Evolutionary conservation across 2,113 vertebrate genomes (phyloP).

Genomic region (Odontophorus gujanensis): DNA sequence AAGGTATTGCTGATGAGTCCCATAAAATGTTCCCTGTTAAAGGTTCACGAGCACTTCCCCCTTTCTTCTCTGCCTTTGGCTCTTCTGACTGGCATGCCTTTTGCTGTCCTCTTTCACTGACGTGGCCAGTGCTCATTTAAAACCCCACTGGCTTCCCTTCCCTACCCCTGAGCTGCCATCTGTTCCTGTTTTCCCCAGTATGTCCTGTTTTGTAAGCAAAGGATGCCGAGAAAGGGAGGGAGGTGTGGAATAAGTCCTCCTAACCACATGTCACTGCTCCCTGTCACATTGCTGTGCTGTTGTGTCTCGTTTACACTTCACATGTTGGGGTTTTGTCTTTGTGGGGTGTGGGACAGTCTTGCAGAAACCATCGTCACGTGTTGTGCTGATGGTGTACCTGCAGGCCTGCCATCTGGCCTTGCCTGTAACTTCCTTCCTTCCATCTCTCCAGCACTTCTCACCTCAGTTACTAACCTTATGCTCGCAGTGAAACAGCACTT

Average conservation of each 20-base stretch:
- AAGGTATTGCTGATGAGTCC: neutral
- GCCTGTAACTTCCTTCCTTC: neutral
- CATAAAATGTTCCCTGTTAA: neutral
- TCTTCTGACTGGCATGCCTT: neutral
- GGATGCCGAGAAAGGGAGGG: neutral
- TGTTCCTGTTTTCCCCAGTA: neutral
- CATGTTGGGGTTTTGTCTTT: neutral
- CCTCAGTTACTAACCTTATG: slow-evolving; percentile 54
- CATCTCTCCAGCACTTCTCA: neutral
- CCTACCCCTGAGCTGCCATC: slow-evolving; percentile 16
- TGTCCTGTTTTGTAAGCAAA: neutral
- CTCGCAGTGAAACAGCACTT: slow-evolving; percentile 5
- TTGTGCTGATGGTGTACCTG: neutral
- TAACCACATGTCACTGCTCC: neutral
- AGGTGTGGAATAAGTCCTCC: fast-evolving
- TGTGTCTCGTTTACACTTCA: neutral
- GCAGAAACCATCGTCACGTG: neutral
- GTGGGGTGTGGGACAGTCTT: neutral
- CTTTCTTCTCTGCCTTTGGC: neutral
- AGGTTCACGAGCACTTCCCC: neutral
- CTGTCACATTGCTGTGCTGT: neutral
- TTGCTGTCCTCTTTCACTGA: neutral
- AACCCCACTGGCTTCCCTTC: slow-evolving; percentile 1
- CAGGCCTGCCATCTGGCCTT: neutral
- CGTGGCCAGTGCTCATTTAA: neutral